phyloP scores from a whole-genome alignment of 2,888 invertebrate species.

The Hydriomena furcata region DNA sequence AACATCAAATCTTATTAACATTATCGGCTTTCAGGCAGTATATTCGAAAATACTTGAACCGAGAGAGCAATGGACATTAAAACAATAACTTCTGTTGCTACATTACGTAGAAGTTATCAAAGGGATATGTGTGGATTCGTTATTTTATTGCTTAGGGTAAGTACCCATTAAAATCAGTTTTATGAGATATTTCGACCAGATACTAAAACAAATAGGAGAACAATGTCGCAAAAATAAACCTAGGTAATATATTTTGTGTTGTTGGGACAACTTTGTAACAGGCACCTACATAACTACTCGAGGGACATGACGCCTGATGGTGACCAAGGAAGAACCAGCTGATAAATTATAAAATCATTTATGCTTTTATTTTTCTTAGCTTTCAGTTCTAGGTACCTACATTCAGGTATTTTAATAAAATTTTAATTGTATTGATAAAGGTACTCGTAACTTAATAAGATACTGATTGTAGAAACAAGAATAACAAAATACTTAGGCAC shows the following conservation, averaged over 20 bases:
- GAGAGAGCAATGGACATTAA: conserved; percentile 30
- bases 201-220: conserved; percentile 28
- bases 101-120: conserved; percentile 34
- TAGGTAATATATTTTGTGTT: not conserved
- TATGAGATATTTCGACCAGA: conserved; percentile 44
- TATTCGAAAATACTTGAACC: conserved; percentile 24
- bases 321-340: no score
- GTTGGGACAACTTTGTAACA: no score
- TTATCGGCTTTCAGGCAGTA: conserved; percentile 21
- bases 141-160: conserved; percentile 55
- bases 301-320: no score
- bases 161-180: conserved; percentile 62
- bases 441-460: no score
- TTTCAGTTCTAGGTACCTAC: no score
- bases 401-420: no score
- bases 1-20: conserved; percentile 26
- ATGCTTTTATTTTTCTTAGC: no score
- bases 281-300: no score
- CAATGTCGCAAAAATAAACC: conserved; percentile 16
- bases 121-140: conserved; percentile 36
- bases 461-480: no score
- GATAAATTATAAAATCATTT: no score
- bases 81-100: conserved; percentile 31
- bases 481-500: no score
- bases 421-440: no score